Evolutionary conservation across 1,140 invertebrate genomes (phyloP), one percentile per base, ranked within the genome.

Genomic region (Anthonomus grandis): DNA sequence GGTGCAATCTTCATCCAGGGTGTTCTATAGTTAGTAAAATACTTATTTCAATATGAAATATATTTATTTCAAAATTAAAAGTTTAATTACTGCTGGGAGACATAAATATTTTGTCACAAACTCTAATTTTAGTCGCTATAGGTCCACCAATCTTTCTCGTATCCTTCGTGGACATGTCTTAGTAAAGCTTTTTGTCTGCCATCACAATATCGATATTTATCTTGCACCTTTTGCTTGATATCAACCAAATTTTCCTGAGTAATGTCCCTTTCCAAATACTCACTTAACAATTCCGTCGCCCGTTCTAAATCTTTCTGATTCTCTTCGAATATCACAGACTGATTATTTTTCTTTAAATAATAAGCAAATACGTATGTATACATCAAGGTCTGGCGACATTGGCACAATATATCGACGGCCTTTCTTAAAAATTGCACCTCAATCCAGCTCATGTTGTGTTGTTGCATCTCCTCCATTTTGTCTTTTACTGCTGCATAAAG

Each of bases 381-480:
- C 84, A 86, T 87, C 4, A 88, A 71, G 3, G 84, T 85, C 69
- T 85, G 82, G 10, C 86, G 70, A 69, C 85, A 87, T 59, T 82
- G 76, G 66, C 83, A 85, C 23, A 88, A 70, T 25, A 87, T 79
- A 71, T 87, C 84, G 3, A 87, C 84, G 1, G 84, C 84, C 66
- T 84, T 83, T 62, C 81, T 80, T 24, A 85, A 72, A 65, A 84
- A 85, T 69, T 84, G 82, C 15, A 86, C 84, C 73, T 89, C 86
- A 62, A 89, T 88, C 86, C 86, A 89, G 4, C 84, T 86, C 86
- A 89, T 87, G 66, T 85, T 86, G 62, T 86, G 84, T 60, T 86
- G 84, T 65, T 87, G 86, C 85, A 89, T 87, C 69, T 87, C 85
- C 64, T 87, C 85, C 86, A 88, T 89, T 69, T 88, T 88, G 55